Conservation (phyloP, 2,888 invertebrate species). For the Tipula helvola region DNA sequence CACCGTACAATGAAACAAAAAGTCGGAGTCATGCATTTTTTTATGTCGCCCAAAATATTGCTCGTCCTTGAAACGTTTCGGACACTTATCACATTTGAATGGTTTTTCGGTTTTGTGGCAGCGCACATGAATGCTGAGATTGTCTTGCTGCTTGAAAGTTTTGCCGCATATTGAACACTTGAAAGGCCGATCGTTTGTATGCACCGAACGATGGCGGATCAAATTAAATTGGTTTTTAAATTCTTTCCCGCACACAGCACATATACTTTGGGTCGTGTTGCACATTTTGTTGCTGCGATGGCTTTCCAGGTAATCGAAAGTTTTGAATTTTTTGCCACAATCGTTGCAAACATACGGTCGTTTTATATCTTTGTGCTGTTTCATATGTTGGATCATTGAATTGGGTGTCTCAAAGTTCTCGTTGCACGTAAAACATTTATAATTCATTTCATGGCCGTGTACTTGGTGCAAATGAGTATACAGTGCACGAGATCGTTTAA, state of each 20-base stretch:
- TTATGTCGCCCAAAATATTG: neutral
- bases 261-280: neutral
- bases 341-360: neutral
- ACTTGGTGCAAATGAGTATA: neutral
- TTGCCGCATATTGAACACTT: constrained; percentile 7
- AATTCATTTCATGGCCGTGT: neutral
- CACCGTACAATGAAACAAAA: neutral
- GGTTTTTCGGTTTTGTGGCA: neutral
- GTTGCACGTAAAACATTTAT: neutral
- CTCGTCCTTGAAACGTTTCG: neutral
- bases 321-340: constrained; percentile 9
- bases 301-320: neutral
- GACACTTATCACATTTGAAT: constrained; percentile 10
- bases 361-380: neutral
- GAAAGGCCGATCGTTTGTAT: neutral
- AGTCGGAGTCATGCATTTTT: neutral
- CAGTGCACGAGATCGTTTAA: neutral
- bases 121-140: neutral
- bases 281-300: constrained; percentile 6
- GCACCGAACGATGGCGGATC: neutral
- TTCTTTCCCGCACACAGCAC: neutral
- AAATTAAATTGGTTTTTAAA: constrained; percentile 7
- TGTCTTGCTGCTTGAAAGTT: constrained; percentile 4
- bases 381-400: neutral
- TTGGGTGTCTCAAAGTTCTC: neutral